Conservation (phyloP, 2,888 invertebrate species). For the Bombylius major region DNA sequence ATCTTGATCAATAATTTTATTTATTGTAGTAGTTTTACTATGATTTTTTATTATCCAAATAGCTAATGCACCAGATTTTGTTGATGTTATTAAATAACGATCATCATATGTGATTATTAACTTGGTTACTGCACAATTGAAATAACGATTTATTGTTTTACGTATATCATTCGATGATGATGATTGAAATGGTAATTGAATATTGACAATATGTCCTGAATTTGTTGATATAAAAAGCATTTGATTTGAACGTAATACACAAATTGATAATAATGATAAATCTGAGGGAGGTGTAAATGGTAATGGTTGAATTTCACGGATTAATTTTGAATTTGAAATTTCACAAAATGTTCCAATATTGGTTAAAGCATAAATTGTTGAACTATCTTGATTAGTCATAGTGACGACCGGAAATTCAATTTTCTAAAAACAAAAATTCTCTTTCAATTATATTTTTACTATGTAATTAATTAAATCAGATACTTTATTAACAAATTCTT, state of each 20-base stretch:
- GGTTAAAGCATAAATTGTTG: constrained; percentile 28
- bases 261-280: constrained; percentile 33
- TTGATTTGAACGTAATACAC: constrained; percentile 63
- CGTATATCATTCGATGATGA: constrained; percentile 30
- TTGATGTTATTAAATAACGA: constrained; percentile 58
- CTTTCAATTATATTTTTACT: not conserved
- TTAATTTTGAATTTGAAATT: constrained; percentile 29
- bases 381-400: not conserved
- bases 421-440: constrained; percentile 27
- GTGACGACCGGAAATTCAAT: constrained; percentile 45
- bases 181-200: constrained; percentile 47
- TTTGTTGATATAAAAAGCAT: constrained; percentile 70
- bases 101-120: constrained; percentile 69
- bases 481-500: constrained; percentile 67
- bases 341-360: constrained; percentile 31
- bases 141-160: constrained; percentile 32
- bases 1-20: constrained; percentile 40
- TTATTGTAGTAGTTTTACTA: constrained; percentile 54
- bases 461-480: not conserved
- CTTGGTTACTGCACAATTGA: constrained; percentile 43
- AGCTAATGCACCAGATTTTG: constrained; percentile 66
- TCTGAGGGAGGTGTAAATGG: not conserved
- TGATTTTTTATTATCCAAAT: constrained; percentile 56
- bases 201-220: constrained; percentile 60
- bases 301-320: constrained; percentile 28